Conservation (phyloP, 2,113 vertebrate species). For the Elachura formosa region DNA sequence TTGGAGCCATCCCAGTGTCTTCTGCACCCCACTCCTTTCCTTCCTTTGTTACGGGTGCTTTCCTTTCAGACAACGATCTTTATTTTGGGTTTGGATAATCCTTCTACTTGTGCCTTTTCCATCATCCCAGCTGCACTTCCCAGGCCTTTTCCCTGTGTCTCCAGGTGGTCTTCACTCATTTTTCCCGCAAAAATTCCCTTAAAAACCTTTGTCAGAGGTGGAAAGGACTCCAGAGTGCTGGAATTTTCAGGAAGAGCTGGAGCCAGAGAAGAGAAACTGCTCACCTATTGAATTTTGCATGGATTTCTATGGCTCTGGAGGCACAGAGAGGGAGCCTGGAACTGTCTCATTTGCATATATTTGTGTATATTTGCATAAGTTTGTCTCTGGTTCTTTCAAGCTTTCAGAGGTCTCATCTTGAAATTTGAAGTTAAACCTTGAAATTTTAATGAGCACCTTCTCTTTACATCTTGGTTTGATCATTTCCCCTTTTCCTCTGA, state of each 20-base stretch:
- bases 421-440: not conserved
- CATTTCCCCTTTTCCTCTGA: not conserved
- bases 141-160: not conserved
- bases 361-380: not conserved
- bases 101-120: not conserved
- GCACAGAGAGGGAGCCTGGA: not conserved
- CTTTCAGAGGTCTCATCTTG: not conserved
- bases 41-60: not conserved
- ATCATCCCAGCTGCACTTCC: not conserved
- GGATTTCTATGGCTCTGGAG: not conserved
- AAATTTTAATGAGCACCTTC: not conserved
- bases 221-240: not conserved
- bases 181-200: not conserved
- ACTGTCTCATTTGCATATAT: not conserved
- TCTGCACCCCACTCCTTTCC: not conserved
- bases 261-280: not conserved
- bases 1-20: not conserved
- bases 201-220: not conserved
- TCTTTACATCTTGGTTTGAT: not conserved
- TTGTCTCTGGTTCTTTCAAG: not conserved
- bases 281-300: not conserved
- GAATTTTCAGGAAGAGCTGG: not conserved
- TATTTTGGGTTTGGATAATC: not conserved
- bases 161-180: not conserved
- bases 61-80: not conserved